Evolutionary conservation across 2,888 invertebrate species (phyloP), one percentile per base, ranked within the genome.

Genomic region (Scotopteryx bipunctaria): DNA sequence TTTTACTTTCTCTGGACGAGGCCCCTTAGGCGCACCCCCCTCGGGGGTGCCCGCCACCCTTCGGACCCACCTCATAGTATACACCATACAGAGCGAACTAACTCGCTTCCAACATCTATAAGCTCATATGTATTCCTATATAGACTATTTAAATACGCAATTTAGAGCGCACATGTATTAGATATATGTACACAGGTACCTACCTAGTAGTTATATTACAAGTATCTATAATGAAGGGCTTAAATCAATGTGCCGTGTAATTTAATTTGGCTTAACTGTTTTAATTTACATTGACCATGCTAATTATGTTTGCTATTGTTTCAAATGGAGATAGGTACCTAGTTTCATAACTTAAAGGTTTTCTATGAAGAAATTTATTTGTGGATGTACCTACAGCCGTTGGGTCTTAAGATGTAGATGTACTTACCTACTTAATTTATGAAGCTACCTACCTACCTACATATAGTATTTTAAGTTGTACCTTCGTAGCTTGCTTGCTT

Each of bases 1-100:
- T 86, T 89, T 87, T 87, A 87, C 88, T 90, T 89, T 90, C 86
- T 85, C 89, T 89, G 88, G 88, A 86, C 89, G 86, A 76, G 81
- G 74, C 85, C 88, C 86, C 83, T 83, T 70, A 79, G 85, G 86
- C 87, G 83, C 76, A 76, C 78, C 80, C 65, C 78, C 74, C 63
- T 8, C 69, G 66, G 62, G 64, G 64, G 64, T 59, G 61, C 65
- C 57, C 70, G 48, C 61, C 68, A 72, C 60, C 72, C 73, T 73
- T 61, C 63, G 66, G 72, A 74, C 78, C 81, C 81, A 76, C 86
- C 87, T 82, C 73, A 82, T 86, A 86, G 78, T 86, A 84, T 76
- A 83, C 84, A 80, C 84, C 84, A 83, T 84, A 86, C 85, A 80
- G 74, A 83, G 78, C 76, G 83, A 88, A 89, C 89, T 89, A 88